Evolutionary conservation across 35 echinoderm and acorn worm species (phyloP).

Genomic region (Ophiothrix spiculata): DNA sequence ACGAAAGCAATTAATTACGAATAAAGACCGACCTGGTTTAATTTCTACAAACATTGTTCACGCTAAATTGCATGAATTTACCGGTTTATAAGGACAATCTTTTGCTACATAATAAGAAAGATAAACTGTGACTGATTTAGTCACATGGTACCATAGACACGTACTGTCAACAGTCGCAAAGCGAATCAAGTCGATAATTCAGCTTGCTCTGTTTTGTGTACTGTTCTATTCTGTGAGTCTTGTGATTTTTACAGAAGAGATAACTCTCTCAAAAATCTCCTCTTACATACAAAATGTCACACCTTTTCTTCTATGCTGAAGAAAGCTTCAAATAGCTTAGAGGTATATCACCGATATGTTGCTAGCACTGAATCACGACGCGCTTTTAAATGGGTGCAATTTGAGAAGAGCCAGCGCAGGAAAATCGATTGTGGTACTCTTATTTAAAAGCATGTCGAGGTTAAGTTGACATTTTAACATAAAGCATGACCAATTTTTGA

Average conservation of each 20-base stretch:
- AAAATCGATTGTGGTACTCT: neutral
- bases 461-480: constrained; percentile 2
- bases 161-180: neutral
- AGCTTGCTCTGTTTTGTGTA: constrained; percentile 3
- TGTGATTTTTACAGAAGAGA: neutral
- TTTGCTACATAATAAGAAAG: neutral
- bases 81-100: neutral
- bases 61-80: constrained; percentile 5
- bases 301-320: neutral
- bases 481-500: neutral
- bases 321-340: constrained; percentile 9
- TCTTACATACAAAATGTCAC: constrained; percentile 1
- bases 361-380: neutral
- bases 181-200: neutral
- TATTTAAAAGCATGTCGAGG: constrained; percentile 1
- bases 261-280: constrained; percentile 5
- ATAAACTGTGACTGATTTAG: neutral
- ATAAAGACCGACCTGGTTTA: constrained; percentile 1
- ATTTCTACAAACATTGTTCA: neutral
- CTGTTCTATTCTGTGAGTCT: neutral
- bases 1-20: neutral
- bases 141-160: neutral
- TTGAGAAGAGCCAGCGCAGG: neutral
- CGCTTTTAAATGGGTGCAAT: constrained; percentile 4
- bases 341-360: constrained; percentile 8